Conservation (phyloP, 2,113 vertebrate genomes). For the Sitta europaea region DNA sequence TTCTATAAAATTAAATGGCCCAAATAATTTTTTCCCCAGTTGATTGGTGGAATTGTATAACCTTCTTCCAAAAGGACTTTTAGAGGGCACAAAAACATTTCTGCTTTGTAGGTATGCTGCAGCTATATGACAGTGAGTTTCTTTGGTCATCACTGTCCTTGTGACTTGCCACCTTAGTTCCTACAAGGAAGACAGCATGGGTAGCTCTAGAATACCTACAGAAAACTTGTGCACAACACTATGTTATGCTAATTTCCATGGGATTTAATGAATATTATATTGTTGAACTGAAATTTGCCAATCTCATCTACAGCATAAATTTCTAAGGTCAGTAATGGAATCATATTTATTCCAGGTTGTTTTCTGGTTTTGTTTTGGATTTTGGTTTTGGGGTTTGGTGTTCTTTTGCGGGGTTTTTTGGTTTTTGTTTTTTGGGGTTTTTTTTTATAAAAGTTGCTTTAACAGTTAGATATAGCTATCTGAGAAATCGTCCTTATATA, state of each 20-base stretch:
- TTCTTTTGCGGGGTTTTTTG: neutral
- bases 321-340: neutral
- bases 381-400: neutral
- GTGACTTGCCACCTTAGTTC: neutral
- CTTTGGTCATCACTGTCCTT: neutral
- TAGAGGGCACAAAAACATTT: neutral
- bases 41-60: neutral
- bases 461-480: neutral
- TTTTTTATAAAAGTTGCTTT: neutral
- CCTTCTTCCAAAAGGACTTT: neutral
- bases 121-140: neutral
- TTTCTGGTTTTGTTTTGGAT: neutral
- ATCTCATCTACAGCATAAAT: neutral
- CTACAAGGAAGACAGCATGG: accelerated
- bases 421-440: neutral
- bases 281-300: neutral
- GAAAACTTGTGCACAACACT: neutral
- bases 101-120: neutral
- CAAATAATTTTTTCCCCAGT: neutral
- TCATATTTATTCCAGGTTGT: neutral
- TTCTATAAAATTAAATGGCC: neutral
- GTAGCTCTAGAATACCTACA: neutral
- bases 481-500: neutral
- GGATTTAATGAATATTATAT: neutral
- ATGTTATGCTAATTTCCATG: neutral